Conservation (phyloP, 2,888 invertebrate genomes). For the Plebejus melissa region DNA sequence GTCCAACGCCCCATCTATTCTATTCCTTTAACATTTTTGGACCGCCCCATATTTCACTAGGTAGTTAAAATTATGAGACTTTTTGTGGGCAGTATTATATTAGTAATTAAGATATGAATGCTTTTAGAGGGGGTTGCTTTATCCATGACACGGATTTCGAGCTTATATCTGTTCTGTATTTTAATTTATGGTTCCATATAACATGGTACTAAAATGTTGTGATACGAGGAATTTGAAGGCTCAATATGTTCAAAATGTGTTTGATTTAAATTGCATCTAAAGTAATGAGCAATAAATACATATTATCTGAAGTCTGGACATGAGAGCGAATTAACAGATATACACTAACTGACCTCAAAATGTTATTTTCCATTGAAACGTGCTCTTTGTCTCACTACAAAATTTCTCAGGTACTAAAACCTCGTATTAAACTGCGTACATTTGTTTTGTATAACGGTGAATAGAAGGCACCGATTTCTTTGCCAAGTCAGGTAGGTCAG, state of each 20-base stretch:
- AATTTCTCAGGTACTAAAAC: slow-evolving; percentile 31
- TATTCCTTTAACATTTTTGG: slow-evolving; percentile 63
- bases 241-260: background rate
- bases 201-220: slow-evolving; percentile 11
- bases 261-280: background rate
- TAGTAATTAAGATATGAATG: slow-evolving; percentile 71
- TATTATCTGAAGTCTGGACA: slow-evolving; percentile 55
- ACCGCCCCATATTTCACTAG: slow-evolving; percentile 60
- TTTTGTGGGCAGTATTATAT: slow-evolving; percentile 68
- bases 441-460: slow-evolving; percentile 39
- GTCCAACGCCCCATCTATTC: slow-evolving; percentile 53
- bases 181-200: slow-evolving; percentile 20
- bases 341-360: slow-evolving; percentile 32
- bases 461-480: slow-evolving; percentile 28
- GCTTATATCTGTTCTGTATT: slow-evolving; percentile 25
- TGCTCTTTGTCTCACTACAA: slow-evolving; percentile 29
- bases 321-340: slow-evolving; percentile 47
- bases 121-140: slow-evolving; percentile 62
- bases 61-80: slow-evolving; percentile 61
- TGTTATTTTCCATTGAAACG: slow-evolving; percentile 29
- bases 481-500: slow-evolving; percentile 29
- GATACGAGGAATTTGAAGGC: background rate
- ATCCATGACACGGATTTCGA: slow-evolving; percentile 37
- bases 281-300: slow-evolving; percentile 47
- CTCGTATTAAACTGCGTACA: slow-evolving; percentile 35